A percentile compares a stretch with the other conserved stretches of the same genome.
These are phyloP conservation scores for Hyposoter dolosus DNA, from an alignment of 2,888 invertebrate species.

Conservation along the genomic window DNA sequence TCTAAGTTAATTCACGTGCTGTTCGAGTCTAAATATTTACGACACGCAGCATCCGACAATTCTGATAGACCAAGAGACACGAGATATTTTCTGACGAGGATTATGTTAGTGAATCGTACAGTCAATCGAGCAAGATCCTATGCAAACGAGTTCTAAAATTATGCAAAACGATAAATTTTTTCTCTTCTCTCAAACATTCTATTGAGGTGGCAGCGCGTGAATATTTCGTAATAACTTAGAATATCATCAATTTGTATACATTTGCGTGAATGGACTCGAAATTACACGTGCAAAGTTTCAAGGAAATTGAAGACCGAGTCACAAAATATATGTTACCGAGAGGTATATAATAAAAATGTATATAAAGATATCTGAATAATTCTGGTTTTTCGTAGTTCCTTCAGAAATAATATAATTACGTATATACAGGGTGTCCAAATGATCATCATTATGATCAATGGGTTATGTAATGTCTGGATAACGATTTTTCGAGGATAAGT, in stretches of 20 bases:
- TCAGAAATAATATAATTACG: not conserved
- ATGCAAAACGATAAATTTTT: slow-evolving; percentile 36
- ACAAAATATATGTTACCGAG: not conserved
- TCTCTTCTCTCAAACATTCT: slow-evolving; percentile 10
- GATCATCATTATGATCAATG: not conserved
- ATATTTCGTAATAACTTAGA: slow-evolving; percentile 25
- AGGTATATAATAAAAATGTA: not conserved
- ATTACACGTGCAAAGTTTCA: slow-evolving; percentile 28
- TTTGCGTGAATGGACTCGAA: not conserved
- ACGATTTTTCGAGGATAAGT: not conserved
- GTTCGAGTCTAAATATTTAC: slow-evolving; percentile 25
- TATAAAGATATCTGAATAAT: not conserved
- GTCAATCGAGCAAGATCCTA: slow-evolving; percentile 11
- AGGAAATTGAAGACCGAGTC: not conserved
- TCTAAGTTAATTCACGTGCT: not conserved
- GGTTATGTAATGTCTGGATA: not conserved
- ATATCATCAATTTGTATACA: slow-evolving; percentile 34
- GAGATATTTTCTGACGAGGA: slow-evolving; percentile 3
- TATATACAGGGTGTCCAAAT: not conserved
- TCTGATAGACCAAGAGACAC: not conserved
- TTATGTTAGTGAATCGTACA: slow-evolving; percentile 13
- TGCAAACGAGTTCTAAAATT: slow-evolving; percentile 39
- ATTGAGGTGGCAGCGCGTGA: not conserved
- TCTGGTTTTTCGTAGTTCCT: not conserved
- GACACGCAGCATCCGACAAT: not conserved